Evolutionary conservation across 2,797 vertebrate genomes (phyloP).

Genomic region (Hippocampus kuda): DNA sequence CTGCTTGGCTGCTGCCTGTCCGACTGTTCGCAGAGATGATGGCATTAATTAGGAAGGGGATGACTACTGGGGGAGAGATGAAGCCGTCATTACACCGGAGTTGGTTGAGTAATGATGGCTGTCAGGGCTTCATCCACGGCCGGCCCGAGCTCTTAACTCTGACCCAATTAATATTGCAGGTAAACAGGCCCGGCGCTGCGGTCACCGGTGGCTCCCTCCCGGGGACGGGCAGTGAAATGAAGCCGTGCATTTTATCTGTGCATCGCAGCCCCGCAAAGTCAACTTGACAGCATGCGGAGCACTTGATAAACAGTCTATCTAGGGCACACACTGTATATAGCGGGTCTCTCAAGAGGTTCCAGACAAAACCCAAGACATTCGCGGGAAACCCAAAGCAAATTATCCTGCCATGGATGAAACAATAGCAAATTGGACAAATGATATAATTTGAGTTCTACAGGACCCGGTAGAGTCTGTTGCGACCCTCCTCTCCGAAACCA

Average conservation of each 20-base stretch:
- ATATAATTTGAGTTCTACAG: constrained; percentile 74
- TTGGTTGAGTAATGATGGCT: constrained; percentile 65
- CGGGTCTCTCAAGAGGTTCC: constrained; percentile 57
- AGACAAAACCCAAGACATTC: constrained; percentile 70
- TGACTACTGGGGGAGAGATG: constrained; percentile 63
- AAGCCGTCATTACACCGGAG: constrained; percentile 67
- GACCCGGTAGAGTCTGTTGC: constrained; percentile 67
- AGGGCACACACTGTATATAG: constrained; percentile 66
- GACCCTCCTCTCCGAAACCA: constrained; percentile 65
- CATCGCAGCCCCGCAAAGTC: constrained; percentile 65
- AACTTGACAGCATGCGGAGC: constrained; percentile 70
- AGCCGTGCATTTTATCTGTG: constrained; percentile 69
- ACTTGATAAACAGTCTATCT: constrained; percentile 77
- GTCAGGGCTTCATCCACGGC: constrained; percentile 49
- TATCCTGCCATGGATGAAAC: constrained; percentile 79
- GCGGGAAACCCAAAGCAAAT: constrained; percentile 76
- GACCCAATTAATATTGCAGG: constrained; percentile 67
- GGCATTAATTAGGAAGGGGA: constrained; percentile 66
- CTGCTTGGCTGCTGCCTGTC: constrained; percentile 56
- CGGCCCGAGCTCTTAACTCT: constrained; percentile 50
- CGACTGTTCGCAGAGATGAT: constrained; percentile 62
- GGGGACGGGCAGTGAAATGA: constrained; percentile 60
- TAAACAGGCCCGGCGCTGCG: constrained; percentile 55
- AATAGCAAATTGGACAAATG: constrained; percentile 80
- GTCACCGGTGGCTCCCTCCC: constrained; percentile 51